Evolutionary conservation across 2,113 vertebrate species (phyloP).

Genomic region (Burhinus oedicnemus): DNA sequence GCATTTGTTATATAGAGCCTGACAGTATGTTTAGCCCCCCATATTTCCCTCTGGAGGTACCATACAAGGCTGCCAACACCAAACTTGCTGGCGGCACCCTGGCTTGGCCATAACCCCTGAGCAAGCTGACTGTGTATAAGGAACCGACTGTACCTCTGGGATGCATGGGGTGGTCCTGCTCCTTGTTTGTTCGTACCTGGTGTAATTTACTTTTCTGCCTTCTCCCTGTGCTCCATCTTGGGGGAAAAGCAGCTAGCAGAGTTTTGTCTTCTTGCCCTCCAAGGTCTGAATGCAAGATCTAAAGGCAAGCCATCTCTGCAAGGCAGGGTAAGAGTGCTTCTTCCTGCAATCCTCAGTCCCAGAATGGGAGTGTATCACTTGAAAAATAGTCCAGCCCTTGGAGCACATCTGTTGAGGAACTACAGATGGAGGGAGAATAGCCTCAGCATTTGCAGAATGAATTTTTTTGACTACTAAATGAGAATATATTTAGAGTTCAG

Average conservation of each 20-base stretch:
- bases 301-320: background rate
- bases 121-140: background rate
- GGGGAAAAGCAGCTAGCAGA: background rate
- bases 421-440: background rate
- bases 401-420: background rate
- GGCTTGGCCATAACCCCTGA: background rate
- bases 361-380: background rate
- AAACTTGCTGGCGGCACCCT: background rate
- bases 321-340: background rate
- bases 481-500: background rate
- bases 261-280: background rate
- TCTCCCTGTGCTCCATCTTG: background rate
- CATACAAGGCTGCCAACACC: background rate
- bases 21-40: background rate
- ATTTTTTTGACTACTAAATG: background rate
- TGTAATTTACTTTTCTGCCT: background rate
- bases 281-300: background rate
- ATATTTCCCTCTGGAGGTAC: background rate
- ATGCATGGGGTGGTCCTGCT: background rate
- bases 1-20: background rate
- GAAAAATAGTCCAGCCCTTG: background rate
- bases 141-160: background rate
- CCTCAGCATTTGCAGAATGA: background rate
- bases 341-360: background rate
- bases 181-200: background rate